Evolutionary conservation across 2,113 vertebrate species (phyloP), one percentile per base, ranked within the genome.

Genomic region (Rafetus swinhoei): DNA sequence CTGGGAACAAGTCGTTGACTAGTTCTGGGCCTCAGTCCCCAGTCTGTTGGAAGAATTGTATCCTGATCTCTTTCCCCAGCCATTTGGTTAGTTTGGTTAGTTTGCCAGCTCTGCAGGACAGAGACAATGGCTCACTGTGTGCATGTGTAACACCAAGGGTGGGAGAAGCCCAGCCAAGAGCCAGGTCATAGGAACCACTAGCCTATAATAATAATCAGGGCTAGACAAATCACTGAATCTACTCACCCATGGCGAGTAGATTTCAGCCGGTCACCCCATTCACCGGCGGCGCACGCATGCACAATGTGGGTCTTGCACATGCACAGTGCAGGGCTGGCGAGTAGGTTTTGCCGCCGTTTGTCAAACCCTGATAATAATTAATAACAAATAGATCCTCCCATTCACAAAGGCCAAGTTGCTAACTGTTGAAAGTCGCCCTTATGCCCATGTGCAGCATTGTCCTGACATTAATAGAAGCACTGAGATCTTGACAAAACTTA

Each of bases 91-190:
- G 2, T 0, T 15, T 39, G 79, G 16, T 86, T 50, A 10, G 18
- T 14, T 5, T 1, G 27, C 19, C 27, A 12, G 62, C 50, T 83
- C 6, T 0, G 12, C 0, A 0, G 55, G 3, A 22, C 83, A 92
- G 72, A 15, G 76, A 65, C 79, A 81, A 57, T 76, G 62, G 62
- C 57, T 3, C 1, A 24, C 24, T 74, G 12, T 56, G 89, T 82
- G 2, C 79, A 56, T 57, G 59, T 10, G 3, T 0, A 0, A 29
- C 3, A 1, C 60, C 39, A 60, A 19, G 35, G n/a, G 69, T 29
- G 82, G 7, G 29, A 32, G 45, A 84, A 76, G 54, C 6, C 1
- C 14, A 29, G 18, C 6, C 27, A 76, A 35, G 22, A 55, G 79
- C 79, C 0, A 1, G 59, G 59, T 9, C 53, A 69, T 0, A 3